phyloP scores from a whole-genome alignment of 2,113 vertebrate genomes.

The Sylvietta virens region DNA sequence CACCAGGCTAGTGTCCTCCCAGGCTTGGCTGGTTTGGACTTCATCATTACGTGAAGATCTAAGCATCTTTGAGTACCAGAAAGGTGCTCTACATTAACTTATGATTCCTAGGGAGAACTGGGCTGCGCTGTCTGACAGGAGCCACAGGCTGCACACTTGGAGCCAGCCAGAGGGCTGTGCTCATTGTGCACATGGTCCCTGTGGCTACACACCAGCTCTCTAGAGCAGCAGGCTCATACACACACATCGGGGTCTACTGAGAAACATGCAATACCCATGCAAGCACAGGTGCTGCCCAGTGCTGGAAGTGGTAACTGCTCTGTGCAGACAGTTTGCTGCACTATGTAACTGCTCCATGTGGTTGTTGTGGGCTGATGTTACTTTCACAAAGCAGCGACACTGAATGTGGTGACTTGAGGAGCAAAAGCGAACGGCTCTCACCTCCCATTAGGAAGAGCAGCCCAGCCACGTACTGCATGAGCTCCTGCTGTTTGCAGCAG shows the following conservation, averaged over 20 bases:
- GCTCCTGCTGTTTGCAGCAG: conserved; percentile 91
- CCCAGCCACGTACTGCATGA: conserved; percentile 94
- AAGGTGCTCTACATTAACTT: neutral
- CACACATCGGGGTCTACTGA: neutral
- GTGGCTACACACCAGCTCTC: neutral
- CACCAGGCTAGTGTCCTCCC: neutral
- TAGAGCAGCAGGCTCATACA: neutral
- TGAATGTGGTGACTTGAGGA: neutral
- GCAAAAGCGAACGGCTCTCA: conserved; percentile 54
- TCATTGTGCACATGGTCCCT: neutral
- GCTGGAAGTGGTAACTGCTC: neutral
- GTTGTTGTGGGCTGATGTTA: neutral
- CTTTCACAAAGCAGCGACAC: neutral
- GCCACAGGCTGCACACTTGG: neutral
- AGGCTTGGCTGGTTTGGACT: neutral
- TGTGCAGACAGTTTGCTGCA: neutral
- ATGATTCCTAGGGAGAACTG: neutral
- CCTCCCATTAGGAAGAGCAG: conserved; percentile 96
- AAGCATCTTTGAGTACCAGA: neutral
- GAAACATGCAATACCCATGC: neutral
- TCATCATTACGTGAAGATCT: neutral
- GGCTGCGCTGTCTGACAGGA: neutral
- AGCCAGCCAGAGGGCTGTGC: neutral
- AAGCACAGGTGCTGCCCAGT: neutral
- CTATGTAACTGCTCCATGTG: neutral